A percentile compares a stretch with the other conserved stretches of the same genome.
phyloP scores from a whole-genome alignment of 2,888 invertebrate genomes.

The Calliopum simillimum region DNA sequence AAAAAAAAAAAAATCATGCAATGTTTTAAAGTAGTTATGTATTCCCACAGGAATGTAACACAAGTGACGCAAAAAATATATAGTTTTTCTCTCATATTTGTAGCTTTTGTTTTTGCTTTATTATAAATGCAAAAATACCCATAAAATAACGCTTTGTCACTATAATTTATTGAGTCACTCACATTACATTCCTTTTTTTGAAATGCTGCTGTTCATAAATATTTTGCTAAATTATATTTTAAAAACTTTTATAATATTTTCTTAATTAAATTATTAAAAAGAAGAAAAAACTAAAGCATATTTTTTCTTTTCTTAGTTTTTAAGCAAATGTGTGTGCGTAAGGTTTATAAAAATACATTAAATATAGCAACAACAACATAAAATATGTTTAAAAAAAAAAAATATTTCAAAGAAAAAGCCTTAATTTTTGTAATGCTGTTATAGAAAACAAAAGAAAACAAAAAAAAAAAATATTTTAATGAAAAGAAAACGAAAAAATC shows the following conservation, averaged over 20 bases:
- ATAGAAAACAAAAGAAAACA: constrained; percentile 23
- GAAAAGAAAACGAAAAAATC: neutral
- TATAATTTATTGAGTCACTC: too few relatives aligned
- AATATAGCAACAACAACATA: constrained; percentile 14
- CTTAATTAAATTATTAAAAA: constrained; percentile 23
- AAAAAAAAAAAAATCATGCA: constrained; percentile 30
- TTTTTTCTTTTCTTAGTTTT: constrained; percentile 10
- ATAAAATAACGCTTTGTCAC: neutral
- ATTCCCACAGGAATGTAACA: too few relatives aligned
- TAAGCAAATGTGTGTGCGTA: constrained; percentile 31
- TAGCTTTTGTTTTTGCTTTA: neutral
- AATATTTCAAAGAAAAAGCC: constrained; percentile 35
- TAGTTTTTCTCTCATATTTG: too few relatives aligned
- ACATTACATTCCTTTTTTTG: too few relatives aligned
- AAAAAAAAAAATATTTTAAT: constrained; percentile 18
- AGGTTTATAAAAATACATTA: constrained; percentile 32
- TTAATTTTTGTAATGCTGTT: constrained; percentile 41
- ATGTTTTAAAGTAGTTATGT: too few relatives aligned
- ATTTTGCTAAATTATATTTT: neutral
- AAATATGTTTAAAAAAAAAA: constrained; percentile 20
- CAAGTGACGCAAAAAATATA: too few relatives aligned
- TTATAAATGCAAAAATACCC: neutral
- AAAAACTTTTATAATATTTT: neutral
- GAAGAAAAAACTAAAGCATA: constrained; percentile 6
- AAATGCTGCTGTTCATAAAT: neutral